A percentile compares a stretch with the other conserved stretches of the same genome.
Conservation (phyloP, 2,888 invertebrate species). For the Xestia sexstrigata region DNA sequence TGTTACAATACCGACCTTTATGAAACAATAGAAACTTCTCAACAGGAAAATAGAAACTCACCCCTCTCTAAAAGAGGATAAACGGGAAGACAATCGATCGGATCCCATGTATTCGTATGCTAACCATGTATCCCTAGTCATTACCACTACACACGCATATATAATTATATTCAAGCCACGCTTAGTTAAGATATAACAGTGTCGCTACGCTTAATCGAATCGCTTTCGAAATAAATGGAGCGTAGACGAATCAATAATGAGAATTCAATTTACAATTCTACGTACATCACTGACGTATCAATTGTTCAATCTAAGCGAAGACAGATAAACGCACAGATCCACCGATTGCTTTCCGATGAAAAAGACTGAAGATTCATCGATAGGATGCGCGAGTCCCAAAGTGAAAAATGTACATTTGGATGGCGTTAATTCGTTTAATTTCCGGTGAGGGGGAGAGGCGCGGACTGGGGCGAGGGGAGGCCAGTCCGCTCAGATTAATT, state of each 20-base stretch:
- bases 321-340: conserved; percentile 89
- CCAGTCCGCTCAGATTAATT: conserved; percentile 89
- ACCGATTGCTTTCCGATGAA: conserved; percentile 86
- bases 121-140: conserved; percentile 69
- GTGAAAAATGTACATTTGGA: conserved; percentile 91
- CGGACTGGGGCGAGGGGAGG: conserved; percentile 73
- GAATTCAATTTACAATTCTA: conserved; percentile 89
- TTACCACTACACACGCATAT: conserved; percentile 71
- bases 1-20: conserved; percentile 65
- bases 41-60: conserved; percentile 61
- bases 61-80: conserved; percentile 63
- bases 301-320: conserved; percentile 89
- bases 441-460: conserved; percentile 86
- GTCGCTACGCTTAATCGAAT: conserved; percentile 85
- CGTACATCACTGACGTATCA: conserved; percentile 89
- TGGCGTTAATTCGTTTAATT: conserved; percentile 91
- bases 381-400: conserved; percentile 88
- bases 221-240: conserved; percentile 86
- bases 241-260: conserved; percentile 86
- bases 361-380: conserved; percentile 89
- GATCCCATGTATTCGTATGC: conserved; percentile 65
- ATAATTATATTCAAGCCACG: conserved; percentile 78
- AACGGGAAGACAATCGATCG: conserved; percentile 64
- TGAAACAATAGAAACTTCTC: conserved; percentile 68
- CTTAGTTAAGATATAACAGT: conserved; percentile 80